Evolutionary conservation across 2,888 invertebrate genomes (phyloP).

Genomic region (Fragum whitleyi): DNA sequence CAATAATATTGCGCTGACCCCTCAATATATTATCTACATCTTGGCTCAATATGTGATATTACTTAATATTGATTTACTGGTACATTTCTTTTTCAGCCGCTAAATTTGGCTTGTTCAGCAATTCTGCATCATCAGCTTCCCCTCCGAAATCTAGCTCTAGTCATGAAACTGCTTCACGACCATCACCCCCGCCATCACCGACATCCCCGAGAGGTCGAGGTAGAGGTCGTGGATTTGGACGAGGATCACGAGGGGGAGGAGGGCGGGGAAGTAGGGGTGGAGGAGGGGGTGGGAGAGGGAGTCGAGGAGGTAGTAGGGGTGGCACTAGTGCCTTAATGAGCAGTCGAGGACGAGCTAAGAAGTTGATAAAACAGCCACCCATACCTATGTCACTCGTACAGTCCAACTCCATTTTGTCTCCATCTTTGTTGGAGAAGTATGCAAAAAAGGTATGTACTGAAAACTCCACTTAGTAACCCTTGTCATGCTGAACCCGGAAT

Average conservation of each 20-base stretch:
- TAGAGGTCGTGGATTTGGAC: conserved; percentile 17
- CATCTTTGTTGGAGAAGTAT: conserved; percentile 62
- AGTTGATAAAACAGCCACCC: conserved; percentile 51
- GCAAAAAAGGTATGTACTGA: conserved; percentile 51
- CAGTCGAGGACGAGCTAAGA: conserved; percentile 47
- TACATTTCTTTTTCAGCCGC: neutral
- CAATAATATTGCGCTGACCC: too few species aligned
- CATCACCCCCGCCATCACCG: conserved; percentile 2
- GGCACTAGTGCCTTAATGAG: conserved; percentile 2
- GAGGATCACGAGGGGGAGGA: conserved; percentile 32
- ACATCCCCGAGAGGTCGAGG: conserved; percentile 8
- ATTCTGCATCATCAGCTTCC: conserved; percentile 28
- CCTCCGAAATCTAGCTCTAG: conserved; percentile 28
- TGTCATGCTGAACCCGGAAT: too few species aligned
- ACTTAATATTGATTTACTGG: too few species aligned
- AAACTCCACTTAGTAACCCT: too few species aligned
- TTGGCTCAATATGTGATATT: too few species aligned
- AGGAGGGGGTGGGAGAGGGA: conserved; percentile 29
- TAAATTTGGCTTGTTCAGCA: conserved; percentile 34
- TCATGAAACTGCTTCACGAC: conserved; percentile 12
- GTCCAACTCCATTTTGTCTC: conserved; percentile 65
- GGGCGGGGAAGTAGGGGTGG: conserved; percentile 16
- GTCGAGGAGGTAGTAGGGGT: conserved; percentile 34
- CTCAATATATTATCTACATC: too few species aligned
- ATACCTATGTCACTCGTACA: conserved; percentile 62